Percentiles rank a stretch among this genome's conserved stretches.
Evolutionary conservation across 2,888 invertebrate genomes (phyloP).

Genomic region (Chelonus formosanus): DNA sequence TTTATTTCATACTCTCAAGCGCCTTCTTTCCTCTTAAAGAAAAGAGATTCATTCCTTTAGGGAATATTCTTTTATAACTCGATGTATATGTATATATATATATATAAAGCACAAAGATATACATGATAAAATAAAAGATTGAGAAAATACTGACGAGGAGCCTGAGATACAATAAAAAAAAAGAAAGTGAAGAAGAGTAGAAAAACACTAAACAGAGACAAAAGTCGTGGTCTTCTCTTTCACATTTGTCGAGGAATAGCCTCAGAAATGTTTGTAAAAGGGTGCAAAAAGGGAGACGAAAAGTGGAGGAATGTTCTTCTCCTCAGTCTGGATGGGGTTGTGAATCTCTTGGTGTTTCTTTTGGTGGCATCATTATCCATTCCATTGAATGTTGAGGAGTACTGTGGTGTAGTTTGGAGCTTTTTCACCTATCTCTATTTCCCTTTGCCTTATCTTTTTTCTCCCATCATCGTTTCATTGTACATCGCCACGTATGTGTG

Average conservation of each 20-base stretch:
- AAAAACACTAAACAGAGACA: slow-evolving; percentile 9
- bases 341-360: slow-evolving; percentile 19
- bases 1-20: neutral
- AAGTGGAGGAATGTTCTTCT: slow-evolving; percentile 13
- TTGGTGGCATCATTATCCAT: slow-evolving; percentile 32
- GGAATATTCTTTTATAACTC: too few species aligned
- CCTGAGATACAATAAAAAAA: neutral
- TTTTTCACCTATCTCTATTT: slow-evolving; percentile 1
- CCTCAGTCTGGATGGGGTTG: slow-evolving; percentile 11
- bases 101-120: too few species aligned
- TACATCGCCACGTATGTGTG: neutral
- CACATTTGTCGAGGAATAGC: slow-evolving; percentile 18
- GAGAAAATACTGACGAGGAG: neutral
- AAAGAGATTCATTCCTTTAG: too few species aligned
- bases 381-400: slow-evolving; percentile 18
- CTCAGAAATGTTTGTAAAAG: slow-evolving; percentile 19
- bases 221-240: slow-evolving; percentile 17
- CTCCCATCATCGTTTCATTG: neutral
- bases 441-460: neutral
- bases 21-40: too few species aligned
- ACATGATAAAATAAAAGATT: slow-evolving; percentile 5
- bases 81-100: too few species aligned
- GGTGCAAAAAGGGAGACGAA: slow-evolving; percentile 5
- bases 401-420: neutral
- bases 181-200: slow-evolving; percentile 1